Conservation (phyloP, 1,140 invertebrate genomes). For the Chelonus insularis region DNA sequence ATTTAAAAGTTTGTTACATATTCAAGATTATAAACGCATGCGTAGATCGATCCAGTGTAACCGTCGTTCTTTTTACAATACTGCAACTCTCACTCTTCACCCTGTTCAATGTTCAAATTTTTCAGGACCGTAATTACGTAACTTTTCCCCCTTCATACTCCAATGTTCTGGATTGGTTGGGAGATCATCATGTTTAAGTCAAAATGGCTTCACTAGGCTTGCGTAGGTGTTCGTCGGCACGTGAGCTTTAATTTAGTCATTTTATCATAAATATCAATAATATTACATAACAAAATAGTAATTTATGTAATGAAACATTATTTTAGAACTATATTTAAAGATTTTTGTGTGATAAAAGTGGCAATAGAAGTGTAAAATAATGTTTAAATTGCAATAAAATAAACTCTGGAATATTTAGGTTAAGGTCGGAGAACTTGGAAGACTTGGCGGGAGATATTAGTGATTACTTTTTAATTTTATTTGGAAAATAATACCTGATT, state of each 20-base stretch:
- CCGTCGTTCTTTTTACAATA: too few species aligned
- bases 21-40: too few species aligned
- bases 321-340: background rate
- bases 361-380: background rate
- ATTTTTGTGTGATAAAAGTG: background rate
- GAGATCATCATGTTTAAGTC: too few species aligned
- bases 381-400: background rate
- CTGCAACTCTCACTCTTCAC: too few species aligned
- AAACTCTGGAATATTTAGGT: background rate
- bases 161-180: too few species aligned
- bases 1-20: too few species aligned
- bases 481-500: background rate
- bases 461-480: background rate
- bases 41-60: too few species aligned
- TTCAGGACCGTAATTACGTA: too few species aligned
- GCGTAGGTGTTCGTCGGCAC: background rate
- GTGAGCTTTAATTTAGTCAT: background rate
- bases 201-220: background rate
- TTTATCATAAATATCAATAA: background rate
- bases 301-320: background rate
- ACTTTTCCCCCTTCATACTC: too few species aligned
- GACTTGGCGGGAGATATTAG: constrained; percentile 11
- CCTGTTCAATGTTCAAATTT: too few species aligned
- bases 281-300: background rate
- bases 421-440: background rate